Percentiles rank a stretch among this genome's conserved stretches.
Evolutionary conservation across 2,113 vertebrate species (phyloP).

Genomic region (Bagarius yarrelli): DNA sequence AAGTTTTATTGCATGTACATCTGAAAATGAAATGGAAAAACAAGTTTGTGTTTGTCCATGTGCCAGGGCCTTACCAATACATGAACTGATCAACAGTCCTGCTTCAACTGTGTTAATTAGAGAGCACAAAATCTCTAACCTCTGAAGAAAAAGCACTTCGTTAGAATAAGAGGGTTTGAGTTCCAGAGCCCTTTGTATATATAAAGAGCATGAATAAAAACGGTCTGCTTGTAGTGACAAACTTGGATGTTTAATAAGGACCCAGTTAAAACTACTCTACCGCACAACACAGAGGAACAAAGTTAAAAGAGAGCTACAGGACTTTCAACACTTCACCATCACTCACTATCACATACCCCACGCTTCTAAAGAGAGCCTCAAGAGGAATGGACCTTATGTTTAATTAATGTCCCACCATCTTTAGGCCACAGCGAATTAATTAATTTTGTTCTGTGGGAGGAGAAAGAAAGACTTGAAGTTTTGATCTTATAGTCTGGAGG

Average conservation of each 20-base stretch:
- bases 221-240: conserved; percentile 1
- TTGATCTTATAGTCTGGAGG: conserved; percentile 1
- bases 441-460: conserved; percentile 4
- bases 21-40: not conserved
- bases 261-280: conserved; percentile 3
- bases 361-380: conserved; percentile 24
- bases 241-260: conserved; percentile 20
- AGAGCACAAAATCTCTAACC: not conserved
- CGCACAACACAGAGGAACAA: not conserved
- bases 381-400: conserved; percentile 26
- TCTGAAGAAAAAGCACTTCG: not conserved
- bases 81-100: not conserved
- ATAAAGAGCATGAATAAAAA: not conserved
- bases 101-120: not conserved
- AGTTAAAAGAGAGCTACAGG: conserved; percentile 9
- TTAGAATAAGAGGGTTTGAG: not conserved
- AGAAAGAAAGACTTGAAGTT: not conserved
- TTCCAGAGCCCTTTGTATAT: not conserved
- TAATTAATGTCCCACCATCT: conserved; percentile 30
- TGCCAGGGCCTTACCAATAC: not conserved
- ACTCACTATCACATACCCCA: conserved; percentile 21
- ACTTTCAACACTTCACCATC: conserved; percentile 35
- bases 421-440: conserved; percentile 19
- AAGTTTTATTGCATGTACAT: not conserved
- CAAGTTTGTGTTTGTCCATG: not conserved